Evolutionary conservation across 1,140 invertebrate species (phyloP), one percentile per base, ranked within the genome.

Genomic region (Conopomorpha cramerella): DNA sequence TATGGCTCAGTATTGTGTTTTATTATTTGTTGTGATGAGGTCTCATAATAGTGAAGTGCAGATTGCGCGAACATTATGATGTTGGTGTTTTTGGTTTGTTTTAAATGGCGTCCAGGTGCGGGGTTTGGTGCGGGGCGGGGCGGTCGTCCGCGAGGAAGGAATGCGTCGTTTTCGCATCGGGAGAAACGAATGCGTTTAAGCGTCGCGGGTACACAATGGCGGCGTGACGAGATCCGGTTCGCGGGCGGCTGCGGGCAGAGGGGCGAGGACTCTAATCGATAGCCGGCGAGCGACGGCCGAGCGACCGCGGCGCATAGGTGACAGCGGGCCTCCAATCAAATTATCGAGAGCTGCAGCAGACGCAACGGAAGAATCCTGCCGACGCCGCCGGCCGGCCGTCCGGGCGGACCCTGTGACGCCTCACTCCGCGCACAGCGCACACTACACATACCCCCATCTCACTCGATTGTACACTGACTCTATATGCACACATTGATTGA

Each of bases 151-250:
- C 61, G 64, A 58, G 68, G 72, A 73, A 74, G 70, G 67, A 74
- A 72, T 72, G 68, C 71, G 76, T 77, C 76, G 70, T 74, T 74
- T 74, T 74, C 70, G 70, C 70, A 74, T 74, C 70, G 70, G 70
- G 70, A 74, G 70, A 74, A 74, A 74, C 70, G 70, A 74, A 74
- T 71, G 70, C 70, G 68, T 74, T 74, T 74, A 74, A 74, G 68
- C 68, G 70, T 71, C 70, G 70, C 70, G 70, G 59, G 70, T 71
- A 74, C 62, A 74, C 68, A 74, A 74, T 71, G 68, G 68, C 68
- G 68, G 68, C 68, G 68, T 71, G 68, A 74, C 68, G 68, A 74
- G 68, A 74, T 71, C 68, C 68, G 68, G 68, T 71, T 71, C 68
- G 64, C 68, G 62, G 68, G 68, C 50, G 57, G 50, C 53, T 59